Evolutionary conservation across 2,888 invertebrate genomes (phyloP).

Genomic region (Nymphalis polychloros): DNA sequence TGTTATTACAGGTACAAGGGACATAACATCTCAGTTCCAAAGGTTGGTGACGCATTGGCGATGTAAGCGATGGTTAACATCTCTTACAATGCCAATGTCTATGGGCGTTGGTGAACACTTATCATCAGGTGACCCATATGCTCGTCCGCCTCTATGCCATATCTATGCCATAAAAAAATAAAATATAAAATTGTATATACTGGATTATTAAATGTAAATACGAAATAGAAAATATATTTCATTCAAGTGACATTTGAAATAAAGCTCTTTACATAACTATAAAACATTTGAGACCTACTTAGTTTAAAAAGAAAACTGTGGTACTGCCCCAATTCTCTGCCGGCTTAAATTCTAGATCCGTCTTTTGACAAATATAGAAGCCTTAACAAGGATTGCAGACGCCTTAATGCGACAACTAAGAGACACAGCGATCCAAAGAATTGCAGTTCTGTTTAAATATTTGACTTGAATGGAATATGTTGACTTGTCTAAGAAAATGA

Average conservation of each 20-base stretch:
- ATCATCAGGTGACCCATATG: too few species aligned
- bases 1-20: too few species aligned
- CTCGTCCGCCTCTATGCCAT: too few species aligned
- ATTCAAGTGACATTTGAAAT: neutral
- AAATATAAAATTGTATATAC: too few species aligned
- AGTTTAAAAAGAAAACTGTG: conserved; percentile 19
- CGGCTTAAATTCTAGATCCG: conserved; percentile 35
- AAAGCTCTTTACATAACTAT: conserved; percentile 1
- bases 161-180: too few species aligned
- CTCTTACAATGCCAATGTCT: too few species aligned
- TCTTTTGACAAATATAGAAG: conserved; percentile 44
- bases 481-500: conserved; percentile 11
- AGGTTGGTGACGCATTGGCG: too few species aligned
- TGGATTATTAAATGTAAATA: too few species aligned
- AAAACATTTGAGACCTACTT: conserved; percentile 2
- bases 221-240: neutral
- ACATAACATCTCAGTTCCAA: too few species aligned
- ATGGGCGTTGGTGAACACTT: too few species aligned
- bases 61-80: too few species aligned
- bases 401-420: conserved; percentile 41
- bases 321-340: conserved; percentile 21
- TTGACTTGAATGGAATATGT: conserved; percentile 29
- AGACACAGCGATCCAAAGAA: conserved; percentile 37
- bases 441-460: conserved; percentile 31
- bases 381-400: conserved; percentile 35